Evolutionary conservation across 2,113 vertebrate species (phyloP).

Genomic region (Echinops telfairi): DNA sequence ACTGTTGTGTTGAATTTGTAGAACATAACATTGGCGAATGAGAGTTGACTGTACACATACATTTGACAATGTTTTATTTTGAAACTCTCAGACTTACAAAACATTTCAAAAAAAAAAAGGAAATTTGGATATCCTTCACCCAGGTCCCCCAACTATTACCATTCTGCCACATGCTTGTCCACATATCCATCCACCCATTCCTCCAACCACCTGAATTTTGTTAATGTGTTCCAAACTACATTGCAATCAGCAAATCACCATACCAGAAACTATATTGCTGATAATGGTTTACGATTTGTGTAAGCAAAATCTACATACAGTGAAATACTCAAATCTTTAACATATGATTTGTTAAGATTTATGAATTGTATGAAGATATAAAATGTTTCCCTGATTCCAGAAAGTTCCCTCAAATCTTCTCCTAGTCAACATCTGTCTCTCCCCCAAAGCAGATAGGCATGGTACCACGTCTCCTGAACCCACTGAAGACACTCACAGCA

Average conservation of each 20-base stretch:
- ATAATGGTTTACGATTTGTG: neutral
- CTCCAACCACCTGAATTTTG: neutral
- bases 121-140: neutral
- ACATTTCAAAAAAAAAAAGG: neutral
- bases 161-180: neutral
- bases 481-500: no score
- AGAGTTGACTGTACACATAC: no score
- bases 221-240: neutral
- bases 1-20: no score
- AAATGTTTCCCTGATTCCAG: neutral
- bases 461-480: rapidly evolving
- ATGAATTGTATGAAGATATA: neutral
- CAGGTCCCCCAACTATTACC: neutral
- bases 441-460: neutral
- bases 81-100: neutral
- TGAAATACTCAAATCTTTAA: neutral
- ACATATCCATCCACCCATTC: neutral
- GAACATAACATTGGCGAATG: no score
- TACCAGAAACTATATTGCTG: neutral
- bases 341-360: neutral
- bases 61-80: neutral
- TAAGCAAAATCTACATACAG: neutral
- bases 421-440: neutral
- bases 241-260: neutral
- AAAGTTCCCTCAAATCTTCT: neutral